A percentile compares a stretch with the other conserved stretches of the same genome.
Evolutionary conservation across 2,113 vertebrate species (phyloP).

Genomic region (Periophthalmodon schlosseri): DNA sequence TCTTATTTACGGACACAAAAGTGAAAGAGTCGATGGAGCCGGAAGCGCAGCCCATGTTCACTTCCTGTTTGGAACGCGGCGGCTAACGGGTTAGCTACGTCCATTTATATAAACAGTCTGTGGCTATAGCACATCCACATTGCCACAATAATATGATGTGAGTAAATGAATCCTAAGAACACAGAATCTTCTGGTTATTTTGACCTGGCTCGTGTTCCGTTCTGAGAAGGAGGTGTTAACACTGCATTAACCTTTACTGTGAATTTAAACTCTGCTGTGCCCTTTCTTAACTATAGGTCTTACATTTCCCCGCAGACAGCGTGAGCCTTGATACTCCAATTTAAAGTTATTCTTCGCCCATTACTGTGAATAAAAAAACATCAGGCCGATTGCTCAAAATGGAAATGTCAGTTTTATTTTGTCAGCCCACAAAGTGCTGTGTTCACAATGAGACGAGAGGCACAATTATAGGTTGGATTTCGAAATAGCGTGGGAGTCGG

Average conservation of each 20-base stretch:
- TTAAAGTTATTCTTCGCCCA: constrained; percentile 35
- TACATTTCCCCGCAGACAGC: constrained; percentile 16
- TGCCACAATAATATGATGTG: neutral
- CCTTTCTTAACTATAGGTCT: constrained; percentile 15
- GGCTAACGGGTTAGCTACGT: too few species aligned
- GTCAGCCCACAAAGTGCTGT: constrained; percentile 35
- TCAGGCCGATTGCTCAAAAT: constrained; percentile 35
- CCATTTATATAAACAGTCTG: neutral
- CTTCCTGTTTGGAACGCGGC: too few species aligned
- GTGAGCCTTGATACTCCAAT: constrained; percentile 26
- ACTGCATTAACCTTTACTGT: constrained; percentile 7
- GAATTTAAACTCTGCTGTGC: constrained; percentile 10
- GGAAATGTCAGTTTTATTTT: constrained; percentile 49
- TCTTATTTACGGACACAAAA: too few species aligned
- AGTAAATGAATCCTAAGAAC: neutral
- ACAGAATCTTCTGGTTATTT: neutral
- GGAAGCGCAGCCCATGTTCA: too few species aligned
- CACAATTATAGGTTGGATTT: constrained; percentile 31
- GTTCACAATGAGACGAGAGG: constrained; percentile 24
- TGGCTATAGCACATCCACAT: neutral
- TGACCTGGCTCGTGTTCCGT: constrained; percentile 9
- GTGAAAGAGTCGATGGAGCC: too few species aligned
- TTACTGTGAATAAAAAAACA: constrained; percentile 25
- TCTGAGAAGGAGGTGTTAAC: neutral
- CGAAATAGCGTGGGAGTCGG: constrained; percentile 26